Base-by-base conservation (phyloP, 2,797 vertebrate species). In the Enteromius unitaeniatus region DNA sequence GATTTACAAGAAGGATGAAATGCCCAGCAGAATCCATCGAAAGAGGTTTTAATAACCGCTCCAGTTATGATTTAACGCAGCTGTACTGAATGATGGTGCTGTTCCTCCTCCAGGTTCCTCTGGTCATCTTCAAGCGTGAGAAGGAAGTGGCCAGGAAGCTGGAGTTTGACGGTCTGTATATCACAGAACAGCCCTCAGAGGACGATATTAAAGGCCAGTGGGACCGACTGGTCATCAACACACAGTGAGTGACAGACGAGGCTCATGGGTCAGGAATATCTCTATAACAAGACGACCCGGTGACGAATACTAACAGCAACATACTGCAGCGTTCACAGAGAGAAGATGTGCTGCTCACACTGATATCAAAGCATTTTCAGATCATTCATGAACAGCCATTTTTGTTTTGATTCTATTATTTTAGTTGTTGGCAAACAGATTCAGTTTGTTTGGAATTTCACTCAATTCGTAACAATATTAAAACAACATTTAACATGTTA, bases 201-300 rank as follows among this genome's bases (percentile, higher is more conserved):
- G 95, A 96, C 67, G 95, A 96, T 84, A 96, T 96, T 86, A 96
- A 96, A 90, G 95, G 95, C 68, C 95, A 96, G 69, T 96, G 95
- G 95, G 95, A 96, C 85, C 92, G 95, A 86, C 94, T 96, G 4
- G 95, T 96, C 69, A 96, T 96, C 90, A 96, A 96, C 82, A 96
- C 95, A 78, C 95, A 96, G 95, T 96, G 85, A 95, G 95, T 79
- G 53, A 60, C 65, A 15, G 17, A 69, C 10, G 47, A 37, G 49
- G 15, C 10, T 65, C 77, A 17, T 15, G 26, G 17, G 49, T 26
- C 37, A 49, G 23, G 26, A 78, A 6, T 26, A 62, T 6, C 7
- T 26, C 5, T 1, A 3, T 53, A 53, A 74, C 34, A 14, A 28
- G 40, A 23, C n/a, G 19, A 49, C 10, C 10, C 21, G 1, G 2